Evolutionary conservation across 2,888 invertebrate species (phyloP).

Genomic region (Stratiomys singularior): DNA sequence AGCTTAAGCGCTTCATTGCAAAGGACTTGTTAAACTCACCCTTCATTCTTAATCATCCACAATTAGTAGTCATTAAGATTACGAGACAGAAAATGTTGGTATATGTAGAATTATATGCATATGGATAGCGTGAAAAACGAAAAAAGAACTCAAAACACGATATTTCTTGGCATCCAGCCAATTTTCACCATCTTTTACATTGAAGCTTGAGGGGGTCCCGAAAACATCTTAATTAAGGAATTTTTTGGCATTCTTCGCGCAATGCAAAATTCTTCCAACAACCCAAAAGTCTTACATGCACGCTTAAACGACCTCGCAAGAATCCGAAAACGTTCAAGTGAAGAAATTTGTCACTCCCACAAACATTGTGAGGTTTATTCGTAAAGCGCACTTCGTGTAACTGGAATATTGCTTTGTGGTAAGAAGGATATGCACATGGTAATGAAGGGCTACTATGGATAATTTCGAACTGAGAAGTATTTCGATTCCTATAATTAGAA

Average conservation of each 20-base stretch:
- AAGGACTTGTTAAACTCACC: not conserved
- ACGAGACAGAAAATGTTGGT: not conserved
- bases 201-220: not conserved
- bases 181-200: conserved; percentile 3
- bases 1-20: not conserved
- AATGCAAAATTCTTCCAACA: conserved; percentile 46
- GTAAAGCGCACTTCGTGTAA: not conserved
- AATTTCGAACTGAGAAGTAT: no score
- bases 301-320: conserved; percentile 23
- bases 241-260: conserved; percentile 48
- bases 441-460: no score
- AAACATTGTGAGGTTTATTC: conserved; percentile 43
- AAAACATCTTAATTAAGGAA: conserved; percentile 51
- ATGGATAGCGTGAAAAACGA: not conserved
- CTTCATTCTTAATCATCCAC: conserved; percentile 20
- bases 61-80: conserved; percentile 42
- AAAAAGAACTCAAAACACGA: not conserved
- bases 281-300: conserved; percentile 31
- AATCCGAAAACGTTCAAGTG: conserved; percentile 35
- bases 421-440: not conserved
- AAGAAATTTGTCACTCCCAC: conserved; percentile 51
- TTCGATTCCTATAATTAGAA: no score
- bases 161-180: conserved; percentile 20
- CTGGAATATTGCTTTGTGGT: no score
- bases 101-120: not conserved